Base-by-base conservation (phyloP, 2,888 invertebrate species). In the Yponomeuta sedellus region DNA sequence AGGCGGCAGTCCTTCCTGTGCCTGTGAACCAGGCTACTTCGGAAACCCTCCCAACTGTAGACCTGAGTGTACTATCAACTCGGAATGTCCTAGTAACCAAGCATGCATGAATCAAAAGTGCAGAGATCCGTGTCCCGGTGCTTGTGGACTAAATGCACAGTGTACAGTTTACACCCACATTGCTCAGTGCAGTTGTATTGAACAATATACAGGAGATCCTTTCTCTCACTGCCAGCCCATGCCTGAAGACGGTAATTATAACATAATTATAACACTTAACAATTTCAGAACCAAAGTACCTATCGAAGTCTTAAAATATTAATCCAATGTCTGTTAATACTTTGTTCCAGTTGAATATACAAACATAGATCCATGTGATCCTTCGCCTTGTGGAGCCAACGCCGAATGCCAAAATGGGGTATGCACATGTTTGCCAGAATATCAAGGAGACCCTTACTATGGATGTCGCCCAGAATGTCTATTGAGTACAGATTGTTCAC, bases 381-480 rank as follows among this genome's bases (percentile, higher is more conserved):
- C 94, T 64, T 93, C 93, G 11, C 94, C 94, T 1, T 95, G 95
- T 80, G 94, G 96, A 61, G 82, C 94, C 34, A 96, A 96, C 80
- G 92, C 97, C 19, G 84, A 93, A 75, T 96, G 96, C 76, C 80
- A 85, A 71, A 89, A 94, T 71, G 95, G 95, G 58, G 75, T 92
- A 64, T 96, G 96, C 74, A 93, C 92, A 20, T 97, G 97, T 77
- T 77, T 95, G 64, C 89, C 93, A 0, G 95, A 95, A 78, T 96
- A 94, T 76, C 93, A 94, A 73, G 97, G 96, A 28, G 95, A 96
- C 85, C 96, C 96, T 3, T 95, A 95, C 75, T 85, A 92, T 70
- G 94, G 94, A 34, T 97, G 96, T 78, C 92, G 96, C 72, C 96
- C 96, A n/a, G 96, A 96, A 85, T 96, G 96, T 81, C 92, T 96